Conservation (phyloP, 2,888 invertebrate species). For the Himalopsyche anomala region DNA sequence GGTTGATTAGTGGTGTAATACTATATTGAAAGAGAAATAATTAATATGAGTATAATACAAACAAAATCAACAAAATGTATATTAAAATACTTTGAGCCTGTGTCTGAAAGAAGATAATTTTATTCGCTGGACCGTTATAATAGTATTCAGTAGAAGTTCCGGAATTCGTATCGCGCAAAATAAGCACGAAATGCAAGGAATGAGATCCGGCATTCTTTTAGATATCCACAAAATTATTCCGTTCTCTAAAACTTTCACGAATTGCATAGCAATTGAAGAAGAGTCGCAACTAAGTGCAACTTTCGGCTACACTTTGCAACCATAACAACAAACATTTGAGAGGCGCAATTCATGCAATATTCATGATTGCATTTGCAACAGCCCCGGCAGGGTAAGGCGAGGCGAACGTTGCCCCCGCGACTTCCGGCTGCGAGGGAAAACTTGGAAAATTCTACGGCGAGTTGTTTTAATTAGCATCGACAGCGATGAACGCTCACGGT, state of each 20-base stretch:
- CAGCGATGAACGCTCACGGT: conserved; percentile 44
- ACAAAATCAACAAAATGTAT: no score
- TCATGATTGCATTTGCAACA: conserved; percentile 47
- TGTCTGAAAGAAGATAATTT: no score
- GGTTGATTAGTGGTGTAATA: no score
- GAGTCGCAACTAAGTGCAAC: conserved; percentile 24
- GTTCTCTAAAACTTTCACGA: conserved; percentile 1
- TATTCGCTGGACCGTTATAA: no score
- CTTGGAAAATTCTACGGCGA: conserved; percentile 39
- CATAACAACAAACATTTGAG: conserved; percentile 41
- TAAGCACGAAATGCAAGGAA: no score
- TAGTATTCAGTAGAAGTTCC: no score
- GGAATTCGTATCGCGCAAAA: no score
- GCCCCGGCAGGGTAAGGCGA: neutral
- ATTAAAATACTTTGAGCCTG: no score
- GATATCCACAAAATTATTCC: conserved; percentile 6
- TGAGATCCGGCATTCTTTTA: neutral
- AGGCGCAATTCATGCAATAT: conserved; percentile 56
- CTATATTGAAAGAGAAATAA: no score
- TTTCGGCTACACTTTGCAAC: conserved; percentile 22
- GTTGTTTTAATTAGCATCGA: conserved; percentile 55
- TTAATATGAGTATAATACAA: no score
- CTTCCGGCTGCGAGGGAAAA: neutral
- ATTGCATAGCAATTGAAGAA: conserved; percentile 34
- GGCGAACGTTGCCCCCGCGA: neutral